Conservation (phyloP, 2,113 vertebrate genomes). For the Galbula dea region DNA sequence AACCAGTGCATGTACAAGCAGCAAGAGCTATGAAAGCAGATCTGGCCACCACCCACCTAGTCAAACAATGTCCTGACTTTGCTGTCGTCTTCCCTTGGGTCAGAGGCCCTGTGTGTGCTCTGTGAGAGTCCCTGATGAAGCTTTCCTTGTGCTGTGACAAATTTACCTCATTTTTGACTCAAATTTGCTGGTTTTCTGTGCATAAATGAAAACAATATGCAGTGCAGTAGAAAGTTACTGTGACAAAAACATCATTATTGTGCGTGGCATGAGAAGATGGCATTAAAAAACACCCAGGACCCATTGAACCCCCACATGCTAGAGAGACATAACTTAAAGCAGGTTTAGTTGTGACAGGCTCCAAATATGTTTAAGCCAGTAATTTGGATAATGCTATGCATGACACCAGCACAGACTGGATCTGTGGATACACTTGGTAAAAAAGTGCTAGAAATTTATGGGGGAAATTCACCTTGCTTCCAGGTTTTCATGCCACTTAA, state of each 20-base stretch:
- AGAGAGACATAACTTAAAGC: neutral
- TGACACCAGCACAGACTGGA: neutral
- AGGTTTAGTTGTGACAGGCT: neutral
- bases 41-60: neutral
- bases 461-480: neutral
- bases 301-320: neutral
- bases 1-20: neutral
- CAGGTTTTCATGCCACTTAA: neutral
- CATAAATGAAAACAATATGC: neutral
- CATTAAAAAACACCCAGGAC: neutral
- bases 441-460: neutral
- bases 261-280: rapidly evolving
- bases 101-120: no score
- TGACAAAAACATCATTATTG: neutral
- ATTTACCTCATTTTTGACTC: neutral
- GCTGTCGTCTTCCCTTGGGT: neutral
- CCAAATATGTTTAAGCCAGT: neutral
- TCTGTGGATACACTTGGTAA: neutral
- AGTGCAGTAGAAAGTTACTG: neutral
- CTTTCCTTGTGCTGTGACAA: neutral
- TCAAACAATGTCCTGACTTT: neutral
- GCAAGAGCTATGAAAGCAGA: neutral
- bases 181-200: neutral
- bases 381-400: neutral
- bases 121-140: neutral